Evolutionary conservation across 2,797 vertebrate species (phyloP), one percentile per base, ranked within the genome.

Genomic region (Phylloscopus collybita): DNA sequence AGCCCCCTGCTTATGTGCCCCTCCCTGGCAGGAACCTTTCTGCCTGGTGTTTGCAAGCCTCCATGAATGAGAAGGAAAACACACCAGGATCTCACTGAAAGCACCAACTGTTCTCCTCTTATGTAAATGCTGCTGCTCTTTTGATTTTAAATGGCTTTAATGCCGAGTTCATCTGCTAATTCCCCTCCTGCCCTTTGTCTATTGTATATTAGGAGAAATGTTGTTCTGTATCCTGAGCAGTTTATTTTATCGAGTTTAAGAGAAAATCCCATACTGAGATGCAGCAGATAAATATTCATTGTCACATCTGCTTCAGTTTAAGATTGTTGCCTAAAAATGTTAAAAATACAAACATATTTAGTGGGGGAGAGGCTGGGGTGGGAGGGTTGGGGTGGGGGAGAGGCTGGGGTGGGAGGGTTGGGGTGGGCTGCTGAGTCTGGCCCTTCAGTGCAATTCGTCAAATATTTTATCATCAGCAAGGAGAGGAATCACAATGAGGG

Each of bases 231-330:
- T 95, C 94, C 96, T 81, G 96, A 97, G 93, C 93, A 94, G 94
- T 96, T 96, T 97, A 96, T 97, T 97, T 97, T 96, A 97, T 96
- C 87, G 82, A 95, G 85, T 96, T 96, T 92, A 94, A 97, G 96
- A 97, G 94, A 96, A 96, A 97, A 97, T 97, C 95, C 93, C 97
- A 95, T 91, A 96, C 96, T 92, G 95, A 97, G 96, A 97, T 97
- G 95, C 93, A 82, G 96, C 88, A 97, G 97, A 97, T 97, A 97
- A 97, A 97, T 96, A 97, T 97, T 96, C 97, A 97, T 95, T 96
- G 95, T 96, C 96, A 97, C 96, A 97, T 97, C 96, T 97, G 97
- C 90, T 97, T 97, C 74, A 22, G 80, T 97, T 97, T 97, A 97
- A 96, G 90, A 95, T 94, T 95, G 97, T 96, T 97, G 97, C 95